Evolutionary conservation across 2,113 vertebrate genomes (phyloP).

Genomic region (Calyptommatus sinebrachiatus): DNA sequence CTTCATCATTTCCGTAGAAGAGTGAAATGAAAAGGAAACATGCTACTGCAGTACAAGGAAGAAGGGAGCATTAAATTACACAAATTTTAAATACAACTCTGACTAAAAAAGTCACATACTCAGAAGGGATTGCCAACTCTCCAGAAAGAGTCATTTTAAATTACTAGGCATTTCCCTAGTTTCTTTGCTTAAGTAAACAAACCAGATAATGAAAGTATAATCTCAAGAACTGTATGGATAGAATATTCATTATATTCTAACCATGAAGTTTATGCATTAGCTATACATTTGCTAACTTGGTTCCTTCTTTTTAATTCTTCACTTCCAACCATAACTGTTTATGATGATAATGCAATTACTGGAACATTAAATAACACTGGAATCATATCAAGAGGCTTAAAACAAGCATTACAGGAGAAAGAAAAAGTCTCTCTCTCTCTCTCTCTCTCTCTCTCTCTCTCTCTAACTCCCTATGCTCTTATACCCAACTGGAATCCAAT

Average conservation of each 20-base stretch:
- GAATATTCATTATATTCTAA: neutral
- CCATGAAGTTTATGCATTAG: neutral
- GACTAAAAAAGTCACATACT: neutral
- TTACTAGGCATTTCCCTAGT: neutral
- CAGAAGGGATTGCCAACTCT: no score
- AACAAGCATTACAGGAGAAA: neutral
- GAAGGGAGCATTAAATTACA: neutral
- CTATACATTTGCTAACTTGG: no score
- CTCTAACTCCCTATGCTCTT: neutral
- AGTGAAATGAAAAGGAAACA: conserved; percentile 1
- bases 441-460: no score
- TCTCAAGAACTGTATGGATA: neutral
- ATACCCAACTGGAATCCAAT: neutral
- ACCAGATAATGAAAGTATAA: neutral
- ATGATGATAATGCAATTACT: no score
- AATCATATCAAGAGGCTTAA: no score
- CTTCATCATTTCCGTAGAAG: neutral
- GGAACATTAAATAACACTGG: neutral
- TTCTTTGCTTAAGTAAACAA: neutral
- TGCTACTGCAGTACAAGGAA: neutral
- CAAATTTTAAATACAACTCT: neutral
- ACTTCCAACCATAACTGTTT: neutral
- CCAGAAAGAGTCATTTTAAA: neutral
- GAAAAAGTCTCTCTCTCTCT: no score
- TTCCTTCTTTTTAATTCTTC: neutral